phyloP scores from a whole-genome alignment of 2,888 invertebrate species.

The Monoplex corrugatus region DNA sequence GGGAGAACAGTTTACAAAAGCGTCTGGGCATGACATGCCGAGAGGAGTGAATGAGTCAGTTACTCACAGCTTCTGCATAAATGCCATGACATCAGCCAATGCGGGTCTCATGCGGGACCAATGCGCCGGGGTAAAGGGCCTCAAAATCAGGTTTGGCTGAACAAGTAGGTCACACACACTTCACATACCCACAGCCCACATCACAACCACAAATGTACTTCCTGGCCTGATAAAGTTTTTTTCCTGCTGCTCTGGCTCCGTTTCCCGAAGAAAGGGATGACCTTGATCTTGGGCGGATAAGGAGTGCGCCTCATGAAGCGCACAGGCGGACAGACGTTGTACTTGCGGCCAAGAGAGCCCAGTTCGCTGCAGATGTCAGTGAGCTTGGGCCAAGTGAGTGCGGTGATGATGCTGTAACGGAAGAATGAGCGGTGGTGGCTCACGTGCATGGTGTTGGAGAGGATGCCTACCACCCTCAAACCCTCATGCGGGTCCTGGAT shows the following conservation, averaged over 20 bases:
- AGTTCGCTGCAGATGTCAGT: slow-evolving; percentile 75
- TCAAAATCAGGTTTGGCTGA: no score
- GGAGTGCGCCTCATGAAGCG: slow-evolving; percentile 53
- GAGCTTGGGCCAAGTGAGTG: slow-evolving; percentile 71
- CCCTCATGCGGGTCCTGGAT: slow-evolving; percentile 66
- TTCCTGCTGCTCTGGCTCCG: background rate
- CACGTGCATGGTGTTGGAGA: slow-evolving; percentile 71
- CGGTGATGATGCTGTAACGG: slow-evolving; percentile 69
- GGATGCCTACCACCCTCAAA: slow-evolving; percentile 71
- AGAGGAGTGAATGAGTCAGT: no score
- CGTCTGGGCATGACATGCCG: no score
- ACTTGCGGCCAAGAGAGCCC: slow-evolving; percentile 64
- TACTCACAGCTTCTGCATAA: no score
- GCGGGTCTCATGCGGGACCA: no score
- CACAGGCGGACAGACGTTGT: slow-evolving; percentile 66
- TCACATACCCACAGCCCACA: no score
- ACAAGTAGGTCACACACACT: no score
- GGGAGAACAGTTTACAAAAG: no score
- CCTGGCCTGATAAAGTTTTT: no score
- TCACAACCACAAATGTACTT: no score
- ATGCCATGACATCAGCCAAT: no score
- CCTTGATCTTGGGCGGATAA: slow-evolving; percentile 54
- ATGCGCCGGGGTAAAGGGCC: no score
- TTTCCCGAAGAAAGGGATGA: slow-evolving; percentile 66
- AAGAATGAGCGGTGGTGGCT: slow-evolving; percentile 54